Base-by-base conservation (phyloP, 2,888 invertebrate genomes). In the Rhagium mordax region DNA sequence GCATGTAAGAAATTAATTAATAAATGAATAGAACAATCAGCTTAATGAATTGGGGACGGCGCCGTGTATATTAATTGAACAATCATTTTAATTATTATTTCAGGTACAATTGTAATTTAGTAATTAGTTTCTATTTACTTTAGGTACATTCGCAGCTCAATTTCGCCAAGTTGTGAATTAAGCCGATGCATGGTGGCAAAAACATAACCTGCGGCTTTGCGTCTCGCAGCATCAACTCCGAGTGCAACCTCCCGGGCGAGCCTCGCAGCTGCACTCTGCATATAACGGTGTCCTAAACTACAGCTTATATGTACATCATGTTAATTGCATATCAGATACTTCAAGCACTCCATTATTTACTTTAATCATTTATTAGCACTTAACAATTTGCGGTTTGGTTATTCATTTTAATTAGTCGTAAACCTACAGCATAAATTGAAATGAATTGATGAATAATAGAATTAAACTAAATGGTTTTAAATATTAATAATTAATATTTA, bases 231-330 rank as follows among this genome's bases (percentile, higher is more conserved):
- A 60, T 41, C 60, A 13, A 53, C n/a, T 53, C 16, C 41, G 33
- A 60, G 41, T 60, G 60, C 18, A 16, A 18, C 60, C 47, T 20
- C 15, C 47, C n/a, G 21, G 48, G 48, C 47, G 4, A 20, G 6
- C 47, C 7, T 21, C n/a, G 62, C 57, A 57, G 15, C 64, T 64
- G 64, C 64, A 29, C 49, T 64, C 64, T 64, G 51, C 51, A 64
- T 51, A 64, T 51, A 64, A 65, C 65, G 65, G 48, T 65, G 49
- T 29, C 27, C 65, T 65, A 51, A 49, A 65, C 10, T 64, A 29
- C 29, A 16, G 29, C 53, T 18, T 59, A 59, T n/a, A 13, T n/a
- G n/a, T 21, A 21, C 51, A 53, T 51, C 62, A 49, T 24, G 62
- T 48, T 62, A 62, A 62, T 62, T 51, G 48, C 21, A 18, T 10